Evolutionary conservation across 92 coral and sea anemone species (phyloP).

Genomic region (Siderastrea siderea): DNA sequence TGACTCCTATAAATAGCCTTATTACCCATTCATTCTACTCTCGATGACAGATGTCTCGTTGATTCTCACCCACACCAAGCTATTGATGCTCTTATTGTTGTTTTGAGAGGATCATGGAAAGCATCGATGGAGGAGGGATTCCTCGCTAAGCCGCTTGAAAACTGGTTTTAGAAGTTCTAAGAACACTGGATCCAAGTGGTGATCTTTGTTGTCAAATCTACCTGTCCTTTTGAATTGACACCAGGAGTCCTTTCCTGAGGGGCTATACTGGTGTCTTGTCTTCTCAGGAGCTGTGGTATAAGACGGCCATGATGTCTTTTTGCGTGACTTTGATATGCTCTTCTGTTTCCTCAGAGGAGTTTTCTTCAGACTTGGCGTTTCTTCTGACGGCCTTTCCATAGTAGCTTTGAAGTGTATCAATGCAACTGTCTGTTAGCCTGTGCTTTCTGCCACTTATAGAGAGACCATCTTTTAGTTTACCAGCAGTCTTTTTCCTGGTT

Average conservation of each 20-base stretch:
- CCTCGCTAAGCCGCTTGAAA: slow-evolving; percentile 38
- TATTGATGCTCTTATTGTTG: slow-evolving; percentile 35
- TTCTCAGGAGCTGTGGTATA: slow-evolving; percentile 41
- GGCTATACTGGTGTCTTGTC: slow-evolving; percentile 50
- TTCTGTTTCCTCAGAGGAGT: slow-evolving; percentile 27
- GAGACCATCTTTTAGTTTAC: slow-evolving; percentile 39
- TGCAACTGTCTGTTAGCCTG: slow-evolving; percentile 29
- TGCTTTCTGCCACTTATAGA: slow-evolving; percentile 53
- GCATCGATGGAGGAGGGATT: slow-evolving; percentile 28
- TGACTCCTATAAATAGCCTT: too few species aligned
- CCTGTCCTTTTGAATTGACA: slow-evolving; percentile 24
- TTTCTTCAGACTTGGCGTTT: slow-evolving; percentile 38
- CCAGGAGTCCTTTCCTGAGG: slow-evolving; percentile 41
- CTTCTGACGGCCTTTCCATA: slow-evolving; percentile 45
- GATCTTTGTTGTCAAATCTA: slow-evolving; percentile 35
- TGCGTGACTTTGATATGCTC: slow-evolving; percentile 19
- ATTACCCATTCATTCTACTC: too few species aligned
- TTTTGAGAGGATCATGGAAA: slow-evolving; percentile 57
- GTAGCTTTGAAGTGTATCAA: slow-evolving; percentile 43
- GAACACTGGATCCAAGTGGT: slow-evolving; percentile 42
- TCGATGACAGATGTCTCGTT: too few species aligned
- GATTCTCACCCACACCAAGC: slow-evolving; percentile 41
- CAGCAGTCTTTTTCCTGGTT: slow-evolving; percentile 36
- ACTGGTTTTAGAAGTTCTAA: slow-evolving; percentile 44
- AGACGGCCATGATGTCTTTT: slow-evolving; percentile 41